Base-by-base conservation (phyloP, 1,140 invertebrate species). In the Ips nitidus region DNA sequence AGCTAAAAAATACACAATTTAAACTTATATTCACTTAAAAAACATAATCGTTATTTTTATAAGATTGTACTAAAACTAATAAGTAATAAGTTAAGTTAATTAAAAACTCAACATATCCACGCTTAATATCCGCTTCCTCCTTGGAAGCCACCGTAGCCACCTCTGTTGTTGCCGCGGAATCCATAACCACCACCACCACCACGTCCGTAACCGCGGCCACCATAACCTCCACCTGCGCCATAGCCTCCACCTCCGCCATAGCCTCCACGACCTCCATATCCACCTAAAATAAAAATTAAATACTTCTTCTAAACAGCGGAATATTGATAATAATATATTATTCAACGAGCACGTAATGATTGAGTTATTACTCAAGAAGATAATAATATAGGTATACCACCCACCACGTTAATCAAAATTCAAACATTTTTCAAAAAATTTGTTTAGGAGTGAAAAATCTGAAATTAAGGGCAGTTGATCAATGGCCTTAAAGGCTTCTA, bases 161-260 rank as follows among this genome's bases (percentile, higher is more conserved):
- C 64, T 22, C 64, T 62, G n/a, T 60, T 56, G 41, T 50, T 40
- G 42, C 71, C 53, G 38, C 53, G 40, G 41, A 47, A 60, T 22
- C 66, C 70, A 40, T 67, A 69, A n/a, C 64, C 62, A 36, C 72
- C 67, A 47, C 73, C 72, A 59, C 66, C 56, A 45, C 74, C 66
- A 65, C 69, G 42, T 37, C 70, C 70, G 8, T 64, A 42, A 22
- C 52, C 36, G 3, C 74, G 72, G 38, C 72, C 63, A 7, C 70
- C 60, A 53, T 41, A 40, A 41, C 57, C 39, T 8, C 57, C 57
- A n/a, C 60, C 56, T 41, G 69, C 66, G 52, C 73, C 72, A 61
- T 64, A 62, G 55, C 64, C 53, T 45, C 72, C 70, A 65, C 69
- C 63, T 45, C 70, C 66, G n/a, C 64, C 56, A 36, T 66, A 40